Evolutionary conservation across 92 coral and sea anemone genomes (phyloP), one percentile per base, ranked within the genome.

Genomic region (Palythoa heliodiscus): DNA sequence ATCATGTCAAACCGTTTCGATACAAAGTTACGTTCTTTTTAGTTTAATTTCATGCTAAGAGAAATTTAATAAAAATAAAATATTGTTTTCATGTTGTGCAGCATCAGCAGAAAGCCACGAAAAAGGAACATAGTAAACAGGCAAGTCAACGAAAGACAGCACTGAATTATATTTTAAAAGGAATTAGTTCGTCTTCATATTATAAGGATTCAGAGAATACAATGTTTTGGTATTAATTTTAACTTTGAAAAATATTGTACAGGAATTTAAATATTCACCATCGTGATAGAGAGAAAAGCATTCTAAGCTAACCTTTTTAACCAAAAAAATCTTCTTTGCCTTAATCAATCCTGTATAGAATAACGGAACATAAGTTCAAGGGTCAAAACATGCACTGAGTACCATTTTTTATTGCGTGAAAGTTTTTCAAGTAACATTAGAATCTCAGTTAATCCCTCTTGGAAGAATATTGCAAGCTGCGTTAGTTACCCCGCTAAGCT

Each of bases 31-130:
- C 25, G 78, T 48, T 29, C 11, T 71, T 43, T 74, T 3, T 19
- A 74, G 54, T 47, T 37, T 74, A 74, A 37, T 74, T 74, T 74
- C 60, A 74, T 35, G 57, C 78, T 74, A 74, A 74, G 78, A 15
- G n/a, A 52, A 12, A 11, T 73, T 73, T 70, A 70, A 29, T 70
- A 9, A 70, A 70, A n/a, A n/a, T n/a, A n/a, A 47, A 52, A 74
- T 74, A 74, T 5, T 74, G 78, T 19, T 52, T 74, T 14, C 15
- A 15, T 47, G 57, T 50, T 20, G 77, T n/a, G 25, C 35, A 20
- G 47, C 10, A 50, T 48, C 47, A 5, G 22, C 48, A 14, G 48
- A 40, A 17, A 50, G 60, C 19, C 78, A 74, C 78, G 78, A 74
- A 74, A 13, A 7, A 48, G 20, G 61, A 19, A 22, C 19, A 60